Base-by-base conservation (phyloP, 2,797 vertebrate species). In the Poecile montanus region DNA sequence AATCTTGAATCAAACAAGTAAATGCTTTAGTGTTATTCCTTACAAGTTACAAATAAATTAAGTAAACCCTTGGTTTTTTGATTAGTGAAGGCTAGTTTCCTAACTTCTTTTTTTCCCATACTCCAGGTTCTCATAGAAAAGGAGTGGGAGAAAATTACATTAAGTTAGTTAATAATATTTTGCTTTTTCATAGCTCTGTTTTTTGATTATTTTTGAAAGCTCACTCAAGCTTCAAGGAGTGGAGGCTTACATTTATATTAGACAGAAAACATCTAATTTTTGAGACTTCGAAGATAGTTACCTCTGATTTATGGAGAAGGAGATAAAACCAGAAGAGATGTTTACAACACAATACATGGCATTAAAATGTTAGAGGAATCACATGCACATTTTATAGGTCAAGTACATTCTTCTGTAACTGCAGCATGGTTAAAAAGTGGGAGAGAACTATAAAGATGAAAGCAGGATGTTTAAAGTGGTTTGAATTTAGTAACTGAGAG, bases 291-390 rank as follows among this genome's bases (percentile, higher is more conserved):
- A 32, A 96, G 88, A 94, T 91, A 95, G 72, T 89, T 54, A 77
- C 79, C 85, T 97, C 91, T 97, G 94, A 97, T 96, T 96, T 97
- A 96, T 95, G 89, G 92, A 72, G 82, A 47, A 92, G 58, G 76
- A 95, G 96, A 94, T 95, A 94, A 97, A 95, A 72, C 95, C 90
- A 91, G 90, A 95, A 96, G 93, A 96, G 62, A 86, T 93, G 77
- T 93, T 93, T 97, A 86, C 91, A 83, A 80, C 86, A 95, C 95
- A 95, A 82, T 87, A 86, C 83, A 89, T 2, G 11, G 45, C 85
- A 81, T 91, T 96, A 95, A 97, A 95, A 96, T 88, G 85, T 96
- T 94, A 81, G 76, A 88, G 89, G 87, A 95, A 94, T 95, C 88
- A 76, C 34, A 47, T 74, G 38, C 80, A 91, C 60, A 2, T 97